Evolutionary conservation across 1,140 invertebrate species (phyloP), one percentile per base, ranked within the genome.

Genomic region (Tyrophagus putrescentiae): DNA sequence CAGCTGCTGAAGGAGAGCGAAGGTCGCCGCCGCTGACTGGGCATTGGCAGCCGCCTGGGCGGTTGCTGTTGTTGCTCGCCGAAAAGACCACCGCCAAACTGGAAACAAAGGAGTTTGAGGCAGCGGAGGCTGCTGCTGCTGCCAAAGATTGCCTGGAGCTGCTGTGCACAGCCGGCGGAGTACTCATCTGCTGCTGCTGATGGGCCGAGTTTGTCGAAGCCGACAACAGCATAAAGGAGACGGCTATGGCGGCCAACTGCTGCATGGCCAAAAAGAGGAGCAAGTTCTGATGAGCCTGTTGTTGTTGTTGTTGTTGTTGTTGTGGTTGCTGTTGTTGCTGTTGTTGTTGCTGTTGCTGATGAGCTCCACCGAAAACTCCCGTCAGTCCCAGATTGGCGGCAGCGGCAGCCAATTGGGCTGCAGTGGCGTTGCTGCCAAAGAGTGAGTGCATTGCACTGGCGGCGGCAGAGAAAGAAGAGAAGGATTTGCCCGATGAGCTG

Each of bases 191-290:
- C 57, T 71, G 71, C 0, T 73, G n/a, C n/a, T n/a, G n/a, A 67
- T 36, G 77, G 73, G 62, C 78, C 76, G 1, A 77, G 73, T 53
- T 74, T 65, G 13, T 60, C 42, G 41, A 76, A 58, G 75, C 70
- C 57, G 76, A 71, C 42, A 72, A 65, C n/a, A 64, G 50, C 18
- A 56, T 25, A n/a, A 61, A 60, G n/a, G 58, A 57, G 16, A 61
- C 42, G 66, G 67, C 62, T 67, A 68, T 39, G 31, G 29, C 58
- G 4, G 52, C 52, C 27, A 54, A 3, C 39, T 54, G 52, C 27
- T 13, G 25, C n/a, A 34, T 13, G 2, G 52, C n/a, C 25, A 54
- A 29, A n/a, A n/a, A n/a, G n/a, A n/a, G 18, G 52, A 54, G 27
- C 52, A n/a, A 54, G 39, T 54, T 54, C 39, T n/a, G n/a, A 27